phyloP scores from a whole-genome alignment of 2,113 vertebrate species.

The Campylomormyrus numenius region DNA sequence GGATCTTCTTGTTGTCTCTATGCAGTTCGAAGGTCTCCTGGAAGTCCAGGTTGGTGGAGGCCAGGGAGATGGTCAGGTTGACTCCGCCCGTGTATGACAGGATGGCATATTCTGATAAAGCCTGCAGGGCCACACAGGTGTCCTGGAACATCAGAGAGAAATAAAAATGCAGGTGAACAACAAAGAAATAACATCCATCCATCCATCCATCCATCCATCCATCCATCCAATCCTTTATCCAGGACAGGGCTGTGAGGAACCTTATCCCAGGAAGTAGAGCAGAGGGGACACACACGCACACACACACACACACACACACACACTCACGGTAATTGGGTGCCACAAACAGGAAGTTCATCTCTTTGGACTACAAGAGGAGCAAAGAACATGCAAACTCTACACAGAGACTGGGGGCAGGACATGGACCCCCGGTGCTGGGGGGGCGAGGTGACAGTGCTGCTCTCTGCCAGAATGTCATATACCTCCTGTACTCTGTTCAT shows the following conservation, averaged over 20 bases:
- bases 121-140: conserved; percentile 86
- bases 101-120: conserved; percentile 86
- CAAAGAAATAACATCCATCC: background rate
- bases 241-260: background rate
- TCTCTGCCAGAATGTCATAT: too few relatives aligned
- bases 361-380: background rate
- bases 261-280: background rate
- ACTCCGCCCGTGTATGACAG: conserved; percentile 79
- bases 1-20: conserved; percentile 78
- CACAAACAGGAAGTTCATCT: background rate
- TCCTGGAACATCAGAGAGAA: conserved; percentile 57
- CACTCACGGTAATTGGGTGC: background rate
- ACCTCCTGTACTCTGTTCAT: too few relatives aligned
- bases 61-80: conserved; percentile 87
- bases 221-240: background rate
- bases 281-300: background rate
- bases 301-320: background rate
- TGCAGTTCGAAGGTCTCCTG: conserved; percentile 88
- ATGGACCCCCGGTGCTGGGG: background rate
- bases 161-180: background rate
- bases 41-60: conserved; percentile 88
- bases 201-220: background rate
- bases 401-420: background rate
- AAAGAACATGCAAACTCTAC: background rate
- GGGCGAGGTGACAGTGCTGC: background rate